Percentiles rank a stretch among this genome's conserved stretches.
Conservation (phyloP, 2,888 invertebrate genomes). For the Seira musarum region DNA sequence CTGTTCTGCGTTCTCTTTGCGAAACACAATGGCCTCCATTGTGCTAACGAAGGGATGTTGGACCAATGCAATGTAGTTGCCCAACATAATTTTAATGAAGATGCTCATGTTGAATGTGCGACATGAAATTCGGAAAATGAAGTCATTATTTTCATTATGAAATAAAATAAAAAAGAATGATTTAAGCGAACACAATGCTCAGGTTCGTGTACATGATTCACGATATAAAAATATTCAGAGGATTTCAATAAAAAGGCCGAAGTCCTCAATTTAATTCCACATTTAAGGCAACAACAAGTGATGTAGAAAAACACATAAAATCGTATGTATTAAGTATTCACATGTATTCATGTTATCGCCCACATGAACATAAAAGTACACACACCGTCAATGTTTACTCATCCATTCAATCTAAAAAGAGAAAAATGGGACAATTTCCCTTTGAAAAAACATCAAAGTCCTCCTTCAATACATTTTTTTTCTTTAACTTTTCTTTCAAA, state of each 20-base stretch:
- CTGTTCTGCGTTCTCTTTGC: neutral
- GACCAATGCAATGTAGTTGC: neutral
- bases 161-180: neutral
- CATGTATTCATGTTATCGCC: neutral
- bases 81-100: constrained; percentile 12
- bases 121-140: neutral
- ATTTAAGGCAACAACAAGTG: constrained; percentile 3
- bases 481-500: neutral
- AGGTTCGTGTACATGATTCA: neutral
- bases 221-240: neutral
- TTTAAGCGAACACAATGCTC: neutral
- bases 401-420: neutral
- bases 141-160: constrained; percentile 3
- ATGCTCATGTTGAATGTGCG: neutral
- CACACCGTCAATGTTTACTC: neutral
- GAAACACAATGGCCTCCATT: neutral
- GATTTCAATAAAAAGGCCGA: neutral
- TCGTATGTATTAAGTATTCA: neutral
- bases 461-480: neutral
- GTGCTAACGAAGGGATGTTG: constrained; percentile 7
- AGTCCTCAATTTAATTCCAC: neutral
- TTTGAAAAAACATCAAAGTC: neutral
- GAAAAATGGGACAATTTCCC: neutral
- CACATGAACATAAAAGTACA: no score
- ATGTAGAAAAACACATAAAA: neutral